Conservation (phyloP, 2,797 vertebrate species). For the Tiaroga cobitis region DNA sequence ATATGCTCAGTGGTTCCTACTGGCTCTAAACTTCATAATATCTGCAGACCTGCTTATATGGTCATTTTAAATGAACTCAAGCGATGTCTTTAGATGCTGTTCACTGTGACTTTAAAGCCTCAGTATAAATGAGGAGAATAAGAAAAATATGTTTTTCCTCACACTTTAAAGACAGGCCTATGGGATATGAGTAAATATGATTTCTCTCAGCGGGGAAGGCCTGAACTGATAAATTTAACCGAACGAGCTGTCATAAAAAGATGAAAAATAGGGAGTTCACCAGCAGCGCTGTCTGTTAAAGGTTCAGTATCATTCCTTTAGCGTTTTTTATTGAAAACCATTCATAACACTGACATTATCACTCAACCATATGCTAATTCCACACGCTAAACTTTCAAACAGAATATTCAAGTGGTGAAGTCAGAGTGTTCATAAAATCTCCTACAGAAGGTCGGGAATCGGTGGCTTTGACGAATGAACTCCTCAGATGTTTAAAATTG, state of each 20-base stretch:
- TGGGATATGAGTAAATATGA: slow-evolving; percentile 35
- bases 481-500: slow-evolving; percentile 59
- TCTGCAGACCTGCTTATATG: background rate
- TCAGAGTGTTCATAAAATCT: slow-evolving; percentile 52
- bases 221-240: slow-evolving; percentile 45
- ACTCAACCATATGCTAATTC: slow-evolving; percentile 53
- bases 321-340: slow-evolving; percentile 54
- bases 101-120: slow-evolving; percentile 7
- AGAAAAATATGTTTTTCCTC: slow-evolving; percentile 33
- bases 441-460: slow-evolving; percentile 61
- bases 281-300: slow-evolving; percentile 43
- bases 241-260: slow-evolving; percentile 51
- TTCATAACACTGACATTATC: slow-evolving; percentile 56
- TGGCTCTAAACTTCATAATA: slow-evolving; percentile 6
- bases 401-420: slow-evolving; percentile 52
- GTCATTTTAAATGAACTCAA: slow-evolving; percentile 2
- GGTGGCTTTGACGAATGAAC: slow-evolving; percentile 59
- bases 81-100: background rate
- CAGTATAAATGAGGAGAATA: slow-evolving; percentile 12
- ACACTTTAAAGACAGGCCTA: slow-evolving; percentile 25
- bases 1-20: background rate
- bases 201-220: slow-evolving; percentile 42
- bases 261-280: slow-evolving; percentile 54
- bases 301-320: slow-evolving; percentile 51
- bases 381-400: slow-evolving; percentile 5